Evolutionary conservation across 2,113 vertebrate species (phyloP), one percentile per base, ranked within the genome.

Genomic region (Indicator indicator): DNA sequence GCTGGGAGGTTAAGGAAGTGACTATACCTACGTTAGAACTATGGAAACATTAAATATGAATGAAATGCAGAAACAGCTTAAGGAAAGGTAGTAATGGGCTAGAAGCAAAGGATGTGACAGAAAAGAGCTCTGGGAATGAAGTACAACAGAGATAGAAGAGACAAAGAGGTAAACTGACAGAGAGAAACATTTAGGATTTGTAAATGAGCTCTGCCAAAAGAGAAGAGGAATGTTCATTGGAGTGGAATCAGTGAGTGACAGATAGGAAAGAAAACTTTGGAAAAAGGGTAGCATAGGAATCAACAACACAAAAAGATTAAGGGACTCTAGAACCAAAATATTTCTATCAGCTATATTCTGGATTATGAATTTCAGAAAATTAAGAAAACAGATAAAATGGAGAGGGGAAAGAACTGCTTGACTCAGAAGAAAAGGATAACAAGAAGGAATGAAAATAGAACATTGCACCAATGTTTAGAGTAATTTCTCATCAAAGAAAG

Each of bases 11-110:
- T 95, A 92, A 91, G 91, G 75, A 94, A 95, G 92, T 91, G 95
- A 95, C 84, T 96, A 64, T 80, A 97, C 70, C 92, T 82, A 93
- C 83, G 90, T 93, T 92, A 92, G 84, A 93, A 89, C 77, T 90
- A 85, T 96, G 95, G 90, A 93, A 93, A 95, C 80, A 96, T 96
- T 95, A 96, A 95, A 97, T 95, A 97, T 95, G 89, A 95, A 96
- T 95, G 96, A 94, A 96, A 97, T 90, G 92, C 89, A 96, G 92
- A 95, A 94, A 92, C 81, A 94, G 92, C 95, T 95, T 91, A 94
- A 90, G 78, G 89, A 96, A 96, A 97, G 65, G 81, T 91, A 93
- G 89, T 88, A 94, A 88, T 83, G 81, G 85, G 89, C 79, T 94
- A 94, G 91, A 94, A 94, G 88, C 93, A 92, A 97, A 96, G 89